Evolutionary conservation across 2,888 invertebrate species (phyloP), one percentile per base, ranked within the genome.

Genomic region (Frankliniella intonsa): DNA sequence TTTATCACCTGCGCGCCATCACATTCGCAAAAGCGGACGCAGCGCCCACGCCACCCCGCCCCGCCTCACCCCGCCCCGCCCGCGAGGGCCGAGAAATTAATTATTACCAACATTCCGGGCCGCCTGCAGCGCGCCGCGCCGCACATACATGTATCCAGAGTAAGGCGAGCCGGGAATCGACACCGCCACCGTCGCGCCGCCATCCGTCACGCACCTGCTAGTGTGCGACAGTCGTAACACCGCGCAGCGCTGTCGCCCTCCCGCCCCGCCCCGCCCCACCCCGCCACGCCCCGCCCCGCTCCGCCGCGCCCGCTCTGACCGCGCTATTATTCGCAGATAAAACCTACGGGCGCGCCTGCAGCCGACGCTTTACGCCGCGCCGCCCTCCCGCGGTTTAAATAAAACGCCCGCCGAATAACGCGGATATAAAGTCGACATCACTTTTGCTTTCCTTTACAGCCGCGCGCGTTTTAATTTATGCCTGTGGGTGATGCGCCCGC

Each of bases 1-100:
- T 69, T 69, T 69, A 69, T 69, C 69, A 69, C 69, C 22, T n/a
- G 69, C n/a, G n/a, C n/a, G 69, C 69, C 69, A 69, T 69, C 69
- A 69, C n/a, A 69, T 7, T 5, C 14, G 69, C 69, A 11, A 69
- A n/a, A 9, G n/a, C 65, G 19, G 65, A 9, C 8, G 22, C 69
- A n/a, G 22, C 22, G 22, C 69, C 69, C 22, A 76, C 62, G 62
- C 38, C 62, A 17, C 62, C 38, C 38, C 17, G 55, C 55, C n/a
- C 10, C 51, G 51, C 10, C 55, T 3, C 55, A 55, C 55, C 55
- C n/a, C n/a, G n/a, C n/a, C n/a, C n/a, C n/a, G 12, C 14, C 55
- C 55, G 55, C 19, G 12, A 17, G 7, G 17, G 62, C 62, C 19
- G 62, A 62, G 7, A n/a, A 14, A 62, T 62, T 62, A 62, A 62